Conservation (phyloP, 2,113 vertebrate genomes). For the Larimichthys polyactis region DNA sequence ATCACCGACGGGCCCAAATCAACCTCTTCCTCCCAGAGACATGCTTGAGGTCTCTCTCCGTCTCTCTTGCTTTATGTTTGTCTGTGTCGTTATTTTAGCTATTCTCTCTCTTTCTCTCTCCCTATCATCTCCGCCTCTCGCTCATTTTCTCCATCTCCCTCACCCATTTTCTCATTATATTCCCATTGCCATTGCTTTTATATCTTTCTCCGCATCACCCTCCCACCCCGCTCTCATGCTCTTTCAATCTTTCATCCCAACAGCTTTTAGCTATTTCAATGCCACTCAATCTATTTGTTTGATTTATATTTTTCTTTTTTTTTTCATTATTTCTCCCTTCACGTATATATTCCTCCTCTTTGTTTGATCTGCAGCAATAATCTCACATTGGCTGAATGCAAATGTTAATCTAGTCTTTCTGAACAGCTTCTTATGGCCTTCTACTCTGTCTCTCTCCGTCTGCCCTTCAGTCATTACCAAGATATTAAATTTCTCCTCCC, state of each 20-base stretch:
- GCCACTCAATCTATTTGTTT: constrained; percentile 56
- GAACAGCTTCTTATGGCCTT: background rate
- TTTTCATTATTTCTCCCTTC: background rate
- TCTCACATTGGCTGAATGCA: constrained; percentile 23
- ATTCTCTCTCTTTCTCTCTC: constrained; percentile 7
- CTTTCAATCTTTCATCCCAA: constrained; percentile 44
- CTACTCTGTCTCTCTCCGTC: constrained; percentile 25
- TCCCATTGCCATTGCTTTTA: constrained; percentile 46
- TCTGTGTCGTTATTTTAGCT: constrained; percentile 20
- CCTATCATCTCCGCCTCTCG: constrained; percentile 25
- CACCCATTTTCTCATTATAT: constrained; percentile 67
- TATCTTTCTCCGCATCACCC: constrained; percentile 47
- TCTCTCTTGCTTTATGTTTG: constrained; percentile 30
- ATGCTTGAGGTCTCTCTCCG: constrained; percentile 36
- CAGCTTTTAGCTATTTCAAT: constrained; percentile 60
- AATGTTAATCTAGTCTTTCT: constrained; percentile 44
- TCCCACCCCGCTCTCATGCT: background rate
- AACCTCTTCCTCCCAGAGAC: constrained; percentile 58
- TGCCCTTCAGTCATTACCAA: constrained; percentile 52
- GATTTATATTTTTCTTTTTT: constrained; percentile 25
- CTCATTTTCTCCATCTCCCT: constrained; percentile 27
- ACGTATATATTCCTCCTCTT: constrained; percentile 7
- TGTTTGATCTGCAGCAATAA: constrained; percentile 47
- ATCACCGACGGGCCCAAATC: constrained; percentile 70
- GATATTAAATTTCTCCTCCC: constrained; percentile 49